A percentile compares a stretch with the other conserved stretches of the same genome.
Evolutionary conservation across 1,140 invertebrate species (phyloP).

Genomic region (Eubasilissa regina): DNA sequence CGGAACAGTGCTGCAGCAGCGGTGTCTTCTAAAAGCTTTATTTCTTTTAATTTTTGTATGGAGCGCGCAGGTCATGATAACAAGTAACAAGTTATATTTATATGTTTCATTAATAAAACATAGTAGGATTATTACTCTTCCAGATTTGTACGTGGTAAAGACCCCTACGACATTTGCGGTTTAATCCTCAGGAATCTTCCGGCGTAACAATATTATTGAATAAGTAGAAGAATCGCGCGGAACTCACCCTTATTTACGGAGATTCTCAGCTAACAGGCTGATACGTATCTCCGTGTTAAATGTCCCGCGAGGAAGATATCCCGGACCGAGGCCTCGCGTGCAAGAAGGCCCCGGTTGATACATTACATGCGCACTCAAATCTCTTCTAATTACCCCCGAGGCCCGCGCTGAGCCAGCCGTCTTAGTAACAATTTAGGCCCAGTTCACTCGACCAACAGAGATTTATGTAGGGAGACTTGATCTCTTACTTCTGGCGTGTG

Average conservation of each 20-base stretch:
- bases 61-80: too few species aligned
- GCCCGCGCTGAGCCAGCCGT: conserved; percentile 42
- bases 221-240: too few species aligned
- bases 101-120: too few species aligned
- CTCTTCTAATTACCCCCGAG: conserved; percentile 43
- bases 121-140: too few species aligned
- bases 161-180: too few species aligned
- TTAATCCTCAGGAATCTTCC: too few species aligned
- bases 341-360: neutral
- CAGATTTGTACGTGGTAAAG: too few species aligned
- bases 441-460: conserved; percentile 12
- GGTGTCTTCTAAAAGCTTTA: too few species aligned
- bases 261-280: conserved; percentile 54
- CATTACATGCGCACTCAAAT: conserved; percentile 34
- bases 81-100: too few species aligned
- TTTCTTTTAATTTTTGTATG: too few species aligned
- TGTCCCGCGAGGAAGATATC: conserved; percentile 57
- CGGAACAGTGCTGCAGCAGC: too few species aligned
- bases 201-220: too few species aligned
- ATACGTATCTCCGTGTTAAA: conserved; percentile 57
- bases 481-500: conserved; percentile 23
- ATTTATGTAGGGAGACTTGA: conserved; percentile 41
- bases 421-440: conserved; percentile 45
- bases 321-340: neutral
- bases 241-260: conserved; percentile 36